Base-by-base conservation (phyloP, 1,140 invertebrate genomes). In the Acromyrmex charruanus region DNA sequence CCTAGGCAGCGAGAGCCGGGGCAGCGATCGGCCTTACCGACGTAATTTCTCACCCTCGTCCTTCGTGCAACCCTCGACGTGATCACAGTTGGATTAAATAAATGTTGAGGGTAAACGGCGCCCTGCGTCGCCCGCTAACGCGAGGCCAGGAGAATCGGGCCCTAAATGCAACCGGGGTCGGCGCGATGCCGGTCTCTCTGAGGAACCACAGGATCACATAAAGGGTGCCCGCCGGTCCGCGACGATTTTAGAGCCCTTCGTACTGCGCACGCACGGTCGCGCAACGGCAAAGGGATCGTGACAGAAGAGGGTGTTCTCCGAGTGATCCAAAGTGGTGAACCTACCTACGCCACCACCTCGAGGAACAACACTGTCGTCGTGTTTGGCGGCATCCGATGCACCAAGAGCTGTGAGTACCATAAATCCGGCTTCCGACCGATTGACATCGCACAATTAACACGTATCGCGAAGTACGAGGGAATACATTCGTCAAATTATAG, bases 131-230 rank as follows among this genome's bases (percentile, higher is more conserved):
- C 88, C 77, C 88, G 72, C 74, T 18, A 39, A 31, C 82, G 77
- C 89, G 86, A 90, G 89, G 82, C 81, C 59, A 79, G 7, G 53
- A 68, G 3, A 16, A 80, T 14, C 68, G 87, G 75, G 31, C 53
- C 63, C 71, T 58, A 80, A 61, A 65, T 72, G 75, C 61, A 51
- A 77, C 10, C 39, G 72, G 80, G 63, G 55, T 85, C 75, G 87
- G 72, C 90, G 85, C 66, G 82, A 91, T 91, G 90, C 89, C 92
- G 89, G 92, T 95, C 59, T 95, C 94, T n/a, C 88, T 95, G 61
- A 93, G 92, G 61, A 95, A 95, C 69, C 93, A 94, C 69, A 93
- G 94, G 79, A 95, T 95, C 87, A 95, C 95, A 87, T 95, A 94
- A 94, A 92, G 66, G n/a, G 69, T n/a, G 51, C n/a, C 39, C 12